These are phyloP conservation scores for Copidosoma floridanum DNA, from an alignment of 1,140 invertebrate genomes.

Conservation along the genomic window DNA sequence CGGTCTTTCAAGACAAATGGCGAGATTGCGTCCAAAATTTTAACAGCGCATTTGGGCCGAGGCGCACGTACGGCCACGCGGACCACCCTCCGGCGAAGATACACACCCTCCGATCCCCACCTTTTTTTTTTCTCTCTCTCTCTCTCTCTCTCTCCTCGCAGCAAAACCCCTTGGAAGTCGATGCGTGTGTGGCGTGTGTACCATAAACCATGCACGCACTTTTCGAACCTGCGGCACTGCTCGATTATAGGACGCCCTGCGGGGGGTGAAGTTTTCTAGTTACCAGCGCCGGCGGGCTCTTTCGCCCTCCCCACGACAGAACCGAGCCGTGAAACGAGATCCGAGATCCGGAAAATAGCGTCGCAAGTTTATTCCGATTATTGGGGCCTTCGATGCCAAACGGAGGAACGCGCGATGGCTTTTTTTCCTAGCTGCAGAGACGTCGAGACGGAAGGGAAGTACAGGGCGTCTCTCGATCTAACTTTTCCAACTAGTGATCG, in stretches of 20 bases:
- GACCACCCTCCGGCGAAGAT: too few species aligned
- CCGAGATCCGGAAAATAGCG: conserved; percentile 32
- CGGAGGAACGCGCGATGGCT: not conserved
- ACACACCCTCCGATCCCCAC: conserved; percentile 21
- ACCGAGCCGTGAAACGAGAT: conserved; percentile 58
- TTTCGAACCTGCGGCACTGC: too few species aligned
- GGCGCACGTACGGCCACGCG: conserved; percentile 48
- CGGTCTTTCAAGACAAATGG: conserved; percentile 57
- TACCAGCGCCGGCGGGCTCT: conserved; percentile 40
- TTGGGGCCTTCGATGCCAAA: conserved; percentile 29
- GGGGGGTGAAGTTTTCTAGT: conserved; percentile 55
- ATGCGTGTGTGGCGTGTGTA: too few species aligned
- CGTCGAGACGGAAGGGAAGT: not conserved
- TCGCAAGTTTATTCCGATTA: conserved; percentile 49
- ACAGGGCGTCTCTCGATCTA: conserved; percentile 23
- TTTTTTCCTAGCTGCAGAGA: not conserved
- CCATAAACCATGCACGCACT: too few species aligned
- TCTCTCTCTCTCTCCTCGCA: not conserved
- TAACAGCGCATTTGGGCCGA: conserved; percentile 58
- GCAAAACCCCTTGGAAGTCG: too few species aligned
- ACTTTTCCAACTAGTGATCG: conserved; percentile 26
- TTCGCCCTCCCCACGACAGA: conserved; percentile 46
- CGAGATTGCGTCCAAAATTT: conserved; percentile 60
- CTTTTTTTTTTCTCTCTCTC: not conserved
- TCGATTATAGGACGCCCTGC: not conserved